These are phyloP conservation scores for Coreius guichenoti DNA, from an alignment of 2,797 vertebrate genomes.

Conservation along the genomic window DNA sequence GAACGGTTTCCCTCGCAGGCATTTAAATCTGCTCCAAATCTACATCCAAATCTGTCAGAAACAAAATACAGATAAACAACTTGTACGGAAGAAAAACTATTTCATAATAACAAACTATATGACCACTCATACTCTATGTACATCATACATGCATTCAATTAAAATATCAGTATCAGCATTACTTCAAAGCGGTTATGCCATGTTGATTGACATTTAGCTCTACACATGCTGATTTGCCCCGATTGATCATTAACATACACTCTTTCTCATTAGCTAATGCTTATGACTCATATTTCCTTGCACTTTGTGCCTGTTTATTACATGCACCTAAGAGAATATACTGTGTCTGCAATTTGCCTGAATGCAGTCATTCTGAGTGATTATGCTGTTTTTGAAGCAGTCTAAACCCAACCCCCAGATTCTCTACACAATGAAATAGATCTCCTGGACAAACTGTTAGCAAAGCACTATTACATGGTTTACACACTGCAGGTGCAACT, in stretches of 20 bases:
- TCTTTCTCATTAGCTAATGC: neutral
- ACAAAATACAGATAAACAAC: slow-evolving; percentile 1
- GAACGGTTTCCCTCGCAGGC: neutral
- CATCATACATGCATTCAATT: neutral
- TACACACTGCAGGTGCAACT: neutral
- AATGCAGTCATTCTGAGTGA: neutral
- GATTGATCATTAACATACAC: slow-evolving; percentile 23
- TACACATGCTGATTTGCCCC: neutral
- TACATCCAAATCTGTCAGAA: neutral
- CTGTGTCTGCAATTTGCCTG: neutral
- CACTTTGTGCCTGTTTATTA: slow-evolving; percentile 38
- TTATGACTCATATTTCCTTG: slow-evolving; percentile 24
- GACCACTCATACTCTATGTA: neutral
- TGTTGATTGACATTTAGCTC: neutral
- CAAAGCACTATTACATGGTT: neutral
- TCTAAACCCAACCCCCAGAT: neutral
- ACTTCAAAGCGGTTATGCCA: neutral
- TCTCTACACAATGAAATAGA: neutral
- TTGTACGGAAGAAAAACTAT: neutral
- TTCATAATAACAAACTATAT: neutral
- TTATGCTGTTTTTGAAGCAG: neutral
- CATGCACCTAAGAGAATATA: neutral
- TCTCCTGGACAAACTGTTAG: neutral
- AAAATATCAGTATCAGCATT: neutral
- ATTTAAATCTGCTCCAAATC: neutral